Conservation (phyloP, 1,140 invertebrate species). For the Sinella curviseta region DNA sequence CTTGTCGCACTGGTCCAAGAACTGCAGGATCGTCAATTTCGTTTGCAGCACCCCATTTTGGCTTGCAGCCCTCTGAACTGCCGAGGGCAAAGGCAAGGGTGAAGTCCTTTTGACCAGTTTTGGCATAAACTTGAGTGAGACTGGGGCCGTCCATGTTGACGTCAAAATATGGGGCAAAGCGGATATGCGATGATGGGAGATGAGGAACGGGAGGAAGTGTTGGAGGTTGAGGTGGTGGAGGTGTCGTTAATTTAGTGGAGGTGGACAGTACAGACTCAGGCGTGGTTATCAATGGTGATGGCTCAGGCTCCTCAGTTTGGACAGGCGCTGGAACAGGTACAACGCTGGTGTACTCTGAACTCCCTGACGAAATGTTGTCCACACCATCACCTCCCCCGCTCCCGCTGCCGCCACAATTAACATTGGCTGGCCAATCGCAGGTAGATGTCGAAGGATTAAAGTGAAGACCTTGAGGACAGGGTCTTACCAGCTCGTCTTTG, state of each 20-base stretch:
- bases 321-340: not conserved
- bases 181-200: not conserved
- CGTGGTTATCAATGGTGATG: not conserved
- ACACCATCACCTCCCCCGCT: not conserved
- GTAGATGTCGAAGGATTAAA: constrained; percentile 20
- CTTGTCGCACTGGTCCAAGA: constrained; percentile 38
- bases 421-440: constrained; percentile 35
- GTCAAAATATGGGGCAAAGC: constrained; percentile 44
- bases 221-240: not conserved
- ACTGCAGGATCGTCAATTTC: constrained; percentile 44
- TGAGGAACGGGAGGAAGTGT: not conserved
- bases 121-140: constrained; percentile 40
- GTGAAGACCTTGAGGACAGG: constrained; percentile 22
- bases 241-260: not conserved
- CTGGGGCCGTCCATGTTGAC: constrained; percentile 33
- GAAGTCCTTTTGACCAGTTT: constrained; percentile 44
- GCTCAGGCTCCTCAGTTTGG: not conserved
- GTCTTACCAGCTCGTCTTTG: not conserved
- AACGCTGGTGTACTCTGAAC: not conserved
- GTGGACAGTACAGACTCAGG: not conserved
- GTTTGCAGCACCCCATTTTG: constrained; percentile 47
- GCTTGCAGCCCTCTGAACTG: constrained; percentile 44
- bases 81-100: constrained; percentile 50
- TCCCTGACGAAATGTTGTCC: not conserved
- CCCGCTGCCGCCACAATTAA: constrained; percentile 17